Conservation (phyloP, 92 coral and sea anemone genomes). For the Umimayanthus kanabou region DNA sequence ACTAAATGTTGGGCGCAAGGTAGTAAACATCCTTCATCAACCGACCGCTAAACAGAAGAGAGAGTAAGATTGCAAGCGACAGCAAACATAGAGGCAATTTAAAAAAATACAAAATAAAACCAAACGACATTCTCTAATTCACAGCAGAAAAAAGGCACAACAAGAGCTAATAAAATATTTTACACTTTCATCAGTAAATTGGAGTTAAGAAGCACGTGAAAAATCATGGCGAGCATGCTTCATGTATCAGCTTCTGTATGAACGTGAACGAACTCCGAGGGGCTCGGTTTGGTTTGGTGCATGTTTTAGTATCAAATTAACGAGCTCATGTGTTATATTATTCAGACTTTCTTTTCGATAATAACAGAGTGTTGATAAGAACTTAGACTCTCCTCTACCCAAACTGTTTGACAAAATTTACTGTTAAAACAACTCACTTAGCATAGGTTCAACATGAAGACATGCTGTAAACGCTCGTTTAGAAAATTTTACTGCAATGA, state of each 20-base stretch:
- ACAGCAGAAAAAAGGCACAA: too few relatives aligned
- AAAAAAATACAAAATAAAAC: neutral
- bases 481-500: neutral
- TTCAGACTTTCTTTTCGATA: neutral
- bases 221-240: neutral
- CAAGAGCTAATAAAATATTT: too few relatives aligned
- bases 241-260: neutral
- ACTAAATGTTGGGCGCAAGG: neutral
- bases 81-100: neutral
- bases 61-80: too few relatives aligned
- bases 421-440: neutral
- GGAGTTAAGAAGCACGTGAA: neutral
- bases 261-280: too few relatives aligned
- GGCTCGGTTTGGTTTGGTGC: neutral
- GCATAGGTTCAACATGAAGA: neutral
- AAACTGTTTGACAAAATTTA: neutral
- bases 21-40: neutral
- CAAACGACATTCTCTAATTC: too few relatives aligned
- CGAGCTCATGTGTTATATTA: neutral
- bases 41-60: neutral
- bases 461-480: neutral
- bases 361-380: too few relatives aligned
- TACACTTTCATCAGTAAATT: neutral
- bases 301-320: neutral
- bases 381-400: too few relatives aligned